These are phyloP conservation scores for Tor tambroides DNA, from an alignment of 2,113 vertebrate genomes.

Conservation along the genomic window DNA sequence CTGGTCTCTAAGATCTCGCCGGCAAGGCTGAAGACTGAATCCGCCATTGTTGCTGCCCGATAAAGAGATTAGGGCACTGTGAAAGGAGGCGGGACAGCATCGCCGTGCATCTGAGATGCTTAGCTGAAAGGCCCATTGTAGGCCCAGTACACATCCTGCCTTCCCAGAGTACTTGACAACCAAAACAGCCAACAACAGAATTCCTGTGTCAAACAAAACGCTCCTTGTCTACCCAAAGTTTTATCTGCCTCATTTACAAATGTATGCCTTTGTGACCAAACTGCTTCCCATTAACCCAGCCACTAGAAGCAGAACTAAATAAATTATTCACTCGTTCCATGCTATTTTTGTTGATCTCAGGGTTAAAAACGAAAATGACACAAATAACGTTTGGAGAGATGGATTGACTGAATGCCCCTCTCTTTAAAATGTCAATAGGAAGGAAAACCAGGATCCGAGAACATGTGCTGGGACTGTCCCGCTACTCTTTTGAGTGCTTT, in stretches of 20 bases:
- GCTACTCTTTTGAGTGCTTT: constrained; percentile 45
- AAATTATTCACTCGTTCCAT: constrained; percentile 84
- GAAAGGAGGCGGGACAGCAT: constrained; percentile 86
- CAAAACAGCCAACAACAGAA: constrained; percentile 85
- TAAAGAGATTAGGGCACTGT: constrained; percentile 88
- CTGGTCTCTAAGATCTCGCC: constrained; percentile 69
- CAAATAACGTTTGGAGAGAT: constrained; percentile 53
- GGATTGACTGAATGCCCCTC: constrained; percentile 58
- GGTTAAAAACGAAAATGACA: constrained; percentile 38
- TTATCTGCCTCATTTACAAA: constrained; percentile 97
- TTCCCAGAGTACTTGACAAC: constrained; percentile 88
- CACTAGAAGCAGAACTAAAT: constrained; percentile 81
- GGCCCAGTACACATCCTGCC: constrained; percentile 87
- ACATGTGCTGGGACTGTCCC: constrained; percentile 63
- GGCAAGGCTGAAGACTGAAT: constrained; percentile 79
- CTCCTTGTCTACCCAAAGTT: constrained; percentile 86
- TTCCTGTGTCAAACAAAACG: constrained; percentile 92
- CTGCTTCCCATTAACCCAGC: constrained; percentile 83
- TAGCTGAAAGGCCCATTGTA: constrained; percentile 94
- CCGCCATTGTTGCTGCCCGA: constrained; percentile 85
- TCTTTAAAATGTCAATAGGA: constrained; percentile 64
- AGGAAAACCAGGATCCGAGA: constrained; percentile 32
- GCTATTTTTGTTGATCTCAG: constrained; percentile 66
- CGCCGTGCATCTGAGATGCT: constrained; percentile 81
- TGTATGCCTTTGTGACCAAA: constrained; percentile 89